Base-by-base conservation (phyloP, 2,888 invertebrate species). In the Cecidostiba fungosa region DNA sequence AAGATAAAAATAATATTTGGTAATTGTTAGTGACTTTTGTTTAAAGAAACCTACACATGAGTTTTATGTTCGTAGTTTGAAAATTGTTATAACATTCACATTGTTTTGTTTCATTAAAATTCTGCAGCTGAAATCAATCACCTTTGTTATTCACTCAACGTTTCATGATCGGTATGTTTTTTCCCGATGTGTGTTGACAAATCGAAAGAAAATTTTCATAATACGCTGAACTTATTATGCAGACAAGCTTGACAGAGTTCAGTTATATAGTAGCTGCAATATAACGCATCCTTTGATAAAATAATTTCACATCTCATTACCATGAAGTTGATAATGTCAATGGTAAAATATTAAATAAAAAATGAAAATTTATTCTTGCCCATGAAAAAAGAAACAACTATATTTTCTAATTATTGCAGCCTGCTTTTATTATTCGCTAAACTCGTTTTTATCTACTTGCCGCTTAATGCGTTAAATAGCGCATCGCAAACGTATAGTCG, bases 121-220 rank as follows among this genome's bases (percentile, higher is more conserved):
- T 32, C 66, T 3, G 16, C 69, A 69, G 47, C 70, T 50, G 50
- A 79, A 70, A 79, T 79, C 70, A 70, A 79, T 79, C 79, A 70
- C 29, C 12, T 36, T 69, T 66, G 39, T 77, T 66, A 66, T 77
- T 79, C 19, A 16, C 47, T 4, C 12, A 66, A 1, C 19, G 19
- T n/a, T 77, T 50, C 23, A 62, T 26, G 29, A 39, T 23, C 26
- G 3, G 39, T 14, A n/a, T 79, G 39, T 54, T 54, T 80, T 79
- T 50, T 29, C 5, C 50, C 50, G n/a, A 29, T 19, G 32, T 4
- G 69, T 10, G 16, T 29, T 54, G 16, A 19, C 47, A 29, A 19
- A 54, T 76, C 39, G 10, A 14, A 54, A 76, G 19, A 76, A 26
- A 32, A 76, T 47, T 43, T 47, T 50, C 5, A 50, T 10, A 32